phyloP scores from a whole-genome alignment of 1,140 invertebrate species.

The Lordiphosa clarofinis region DNA sequence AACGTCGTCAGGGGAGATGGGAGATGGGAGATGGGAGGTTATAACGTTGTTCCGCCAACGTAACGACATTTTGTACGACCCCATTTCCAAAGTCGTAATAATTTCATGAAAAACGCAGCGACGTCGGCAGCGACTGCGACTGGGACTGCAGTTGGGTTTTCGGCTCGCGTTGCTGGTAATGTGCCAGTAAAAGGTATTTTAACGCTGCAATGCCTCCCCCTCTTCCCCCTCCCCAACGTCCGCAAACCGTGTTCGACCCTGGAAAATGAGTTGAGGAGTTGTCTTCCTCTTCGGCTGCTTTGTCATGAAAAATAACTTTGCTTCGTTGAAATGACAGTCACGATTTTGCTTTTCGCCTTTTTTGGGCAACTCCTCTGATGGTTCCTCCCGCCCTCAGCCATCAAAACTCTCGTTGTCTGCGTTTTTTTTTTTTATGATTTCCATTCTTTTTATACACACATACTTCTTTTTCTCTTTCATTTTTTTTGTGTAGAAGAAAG shows the following conservation, averaged over 20 bases:
- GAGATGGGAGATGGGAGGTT: constrained; percentile 2
- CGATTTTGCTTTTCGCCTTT: constrained; percentile 55
- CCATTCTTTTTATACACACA: constrained; percentile 24
- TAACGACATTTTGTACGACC: constrained; percentile 74
- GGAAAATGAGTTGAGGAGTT: constrained; percentile 31
- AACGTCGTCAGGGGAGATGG: background rate
- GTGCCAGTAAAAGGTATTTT: constrained; percentile 76
- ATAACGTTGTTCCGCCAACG: constrained; percentile 40
- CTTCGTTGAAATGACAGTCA: constrained; percentile 77
- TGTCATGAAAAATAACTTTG: constrained; percentile 77
- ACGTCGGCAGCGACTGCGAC: constrained; percentile 37
- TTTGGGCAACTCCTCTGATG: constrained; percentile 28
- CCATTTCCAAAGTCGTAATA: constrained; percentile 73
- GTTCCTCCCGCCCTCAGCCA: background rate
- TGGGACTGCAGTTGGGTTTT: constrained; percentile 34
- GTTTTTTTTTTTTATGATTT: constrained; percentile 31
- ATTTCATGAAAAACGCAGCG: constrained; percentile 74
- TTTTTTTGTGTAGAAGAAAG: constrained; percentile 9
- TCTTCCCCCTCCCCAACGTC: background rate
- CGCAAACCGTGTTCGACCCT: background rate
- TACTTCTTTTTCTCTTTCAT: background rate
- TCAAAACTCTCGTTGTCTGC: constrained; percentile 18
- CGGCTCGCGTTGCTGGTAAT: constrained; percentile 49
- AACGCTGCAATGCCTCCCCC: constrained; percentile 58
- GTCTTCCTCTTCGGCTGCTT: constrained; percentile 56